Conservation (phyloP, 2,888 invertebrate species). For the Lobophora halterata region DNA sequence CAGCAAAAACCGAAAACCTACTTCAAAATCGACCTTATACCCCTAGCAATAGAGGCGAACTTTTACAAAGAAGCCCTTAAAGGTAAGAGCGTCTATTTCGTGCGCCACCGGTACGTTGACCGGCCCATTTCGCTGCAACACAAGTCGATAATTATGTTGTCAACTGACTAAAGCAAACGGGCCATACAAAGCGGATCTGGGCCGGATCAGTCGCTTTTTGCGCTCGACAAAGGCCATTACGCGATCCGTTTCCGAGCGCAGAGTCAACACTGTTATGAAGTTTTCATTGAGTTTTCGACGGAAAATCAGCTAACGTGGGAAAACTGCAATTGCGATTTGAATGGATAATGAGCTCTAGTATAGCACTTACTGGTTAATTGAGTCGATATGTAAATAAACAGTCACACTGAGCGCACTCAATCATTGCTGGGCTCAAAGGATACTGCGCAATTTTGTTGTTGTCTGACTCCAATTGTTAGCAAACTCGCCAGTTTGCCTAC, state of each 20-base stretch:
- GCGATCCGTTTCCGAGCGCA: constrained; percentile 68
- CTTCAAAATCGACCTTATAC: constrained; percentile 23
- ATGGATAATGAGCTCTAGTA: constrained; percentile 69
- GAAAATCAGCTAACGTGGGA: constrained; percentile 70
- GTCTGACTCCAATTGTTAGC: constrained; percentile 53
- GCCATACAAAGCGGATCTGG: constrained; percentile 70
- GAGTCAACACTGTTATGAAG: constrained; percentile 77
- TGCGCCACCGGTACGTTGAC: constrained; percentile 51
- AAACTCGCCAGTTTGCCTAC: constrained; percentile 37
- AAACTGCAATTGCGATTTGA: constrained; percentile 70
- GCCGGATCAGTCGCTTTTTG: constrained; percentile 76
- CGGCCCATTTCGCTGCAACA: constrained; percentile 55
- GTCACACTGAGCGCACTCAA: constrained; percentile 49
- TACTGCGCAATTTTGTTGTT: constrained; percentile 55
- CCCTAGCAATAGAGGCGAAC: constrained; percentile 13
- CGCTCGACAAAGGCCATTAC: constrained; percentile 73
- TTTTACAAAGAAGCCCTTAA: constrained; percentile 37
- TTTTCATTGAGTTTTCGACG: constrained; percentile 67
- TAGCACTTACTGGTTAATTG: constrained; percentile 68
- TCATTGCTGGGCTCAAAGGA: constrained; percentile 65
- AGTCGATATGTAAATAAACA: constrained; percentile 74
- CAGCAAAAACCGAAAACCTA: constrained; percentile 20
- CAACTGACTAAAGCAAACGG: constrained; percentile 70
- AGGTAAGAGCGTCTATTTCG: constrained; percentile 50
- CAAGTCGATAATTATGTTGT: constrained; percentile 73